A percentile compares a stretch with the other conserved stretches of the same genome.
Evolutionary conservation across 2,888 invertebrate genomes (phyloP).

Genomic region (Dynastes maya): DNA sequence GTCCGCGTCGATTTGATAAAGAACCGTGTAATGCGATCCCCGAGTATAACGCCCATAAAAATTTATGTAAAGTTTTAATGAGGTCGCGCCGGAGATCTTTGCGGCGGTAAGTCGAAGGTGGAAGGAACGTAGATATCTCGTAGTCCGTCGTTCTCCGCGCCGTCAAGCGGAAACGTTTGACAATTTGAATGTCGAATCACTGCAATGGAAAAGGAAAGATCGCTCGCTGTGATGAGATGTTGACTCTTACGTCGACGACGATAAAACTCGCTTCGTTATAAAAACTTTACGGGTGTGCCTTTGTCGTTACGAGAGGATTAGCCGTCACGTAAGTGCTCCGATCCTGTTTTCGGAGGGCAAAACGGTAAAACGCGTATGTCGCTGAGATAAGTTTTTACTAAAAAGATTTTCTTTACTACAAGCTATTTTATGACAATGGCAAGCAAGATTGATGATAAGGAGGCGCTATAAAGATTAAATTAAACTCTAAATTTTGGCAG

Average conservation of each 20-base stretch:
- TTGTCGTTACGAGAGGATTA: constrained; percentile 42
- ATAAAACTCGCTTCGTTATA: constrained; percentile 46
- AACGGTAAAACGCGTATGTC: constrained; percentile 5
- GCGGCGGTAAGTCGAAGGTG: constrained; percentile 9
- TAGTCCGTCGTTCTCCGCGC: neutral
- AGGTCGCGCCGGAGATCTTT: constrained; percentile 29
- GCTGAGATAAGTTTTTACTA: constrained; percentile 13
- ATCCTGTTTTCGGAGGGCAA: neutral
- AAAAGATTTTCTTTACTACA: constrained; percentile 8
- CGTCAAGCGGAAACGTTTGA: constrained; percentile 7
- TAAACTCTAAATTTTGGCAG: neutral
- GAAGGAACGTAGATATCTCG: neutral
- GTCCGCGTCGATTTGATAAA: constrained; percentile 24
- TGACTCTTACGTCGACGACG: constrained; percentile 39
- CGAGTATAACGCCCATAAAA: constrained; percentile 26
- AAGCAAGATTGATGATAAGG: too few species aligned
- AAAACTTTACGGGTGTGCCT: constrained; percentile 36
- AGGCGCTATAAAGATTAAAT: neutral
- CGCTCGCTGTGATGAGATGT: constrained; percentile 39
- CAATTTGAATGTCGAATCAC: constrained; percentile 46
- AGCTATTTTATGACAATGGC: neutral
- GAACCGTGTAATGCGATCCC: constrained; percentile 27
- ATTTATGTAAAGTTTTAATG: constrained; percentile 44
- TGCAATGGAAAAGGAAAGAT: constrained; percentile 34
- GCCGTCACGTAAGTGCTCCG: constrained; percentile 23